These are phyloP conservation scores for Sinosuthora webbiana DNA, from an alignment of 2,113 vertebrate species.

Conservation along the genomic window DNA sequence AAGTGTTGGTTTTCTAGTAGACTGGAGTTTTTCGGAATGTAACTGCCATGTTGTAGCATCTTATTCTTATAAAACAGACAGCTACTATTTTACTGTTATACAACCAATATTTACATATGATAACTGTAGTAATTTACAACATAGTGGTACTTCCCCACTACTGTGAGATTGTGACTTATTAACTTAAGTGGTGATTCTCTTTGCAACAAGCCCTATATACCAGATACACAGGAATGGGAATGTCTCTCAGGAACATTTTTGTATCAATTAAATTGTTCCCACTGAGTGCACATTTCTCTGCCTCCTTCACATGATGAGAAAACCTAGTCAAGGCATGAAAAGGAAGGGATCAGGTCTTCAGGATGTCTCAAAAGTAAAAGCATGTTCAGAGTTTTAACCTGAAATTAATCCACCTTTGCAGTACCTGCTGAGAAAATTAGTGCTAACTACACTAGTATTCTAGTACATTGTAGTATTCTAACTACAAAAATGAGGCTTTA, in stretches of 20 bases:
- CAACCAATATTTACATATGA: background rate
- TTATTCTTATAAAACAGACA: background rate
- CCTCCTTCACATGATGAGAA: background rate
- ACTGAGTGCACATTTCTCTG: accelerated
- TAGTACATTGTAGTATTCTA: no score
- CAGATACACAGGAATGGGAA: background rate
- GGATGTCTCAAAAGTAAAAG: background rate
- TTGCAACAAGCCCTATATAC: background rate
- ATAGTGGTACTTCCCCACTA: background rate
- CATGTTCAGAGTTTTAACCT: background rate
- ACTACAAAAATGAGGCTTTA: background rate
- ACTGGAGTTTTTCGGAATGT: accelerated
- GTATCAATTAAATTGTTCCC: background rate
- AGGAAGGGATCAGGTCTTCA: background rate
- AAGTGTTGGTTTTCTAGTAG: background rate
- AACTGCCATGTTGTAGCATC: background rate
- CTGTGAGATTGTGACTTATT: background rate
- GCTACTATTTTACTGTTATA: background rate
- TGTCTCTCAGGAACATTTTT: background rate
- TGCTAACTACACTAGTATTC: no score
- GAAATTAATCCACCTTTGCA: background rate
- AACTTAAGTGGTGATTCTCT: background rate
- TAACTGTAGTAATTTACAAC: background rate
- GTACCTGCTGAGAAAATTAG: background rate
- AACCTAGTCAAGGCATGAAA: background rate